phyloP scores from a whole-genome alignment of 2,888 invertebrate species.

The Ormyrus thymus region DNA sequence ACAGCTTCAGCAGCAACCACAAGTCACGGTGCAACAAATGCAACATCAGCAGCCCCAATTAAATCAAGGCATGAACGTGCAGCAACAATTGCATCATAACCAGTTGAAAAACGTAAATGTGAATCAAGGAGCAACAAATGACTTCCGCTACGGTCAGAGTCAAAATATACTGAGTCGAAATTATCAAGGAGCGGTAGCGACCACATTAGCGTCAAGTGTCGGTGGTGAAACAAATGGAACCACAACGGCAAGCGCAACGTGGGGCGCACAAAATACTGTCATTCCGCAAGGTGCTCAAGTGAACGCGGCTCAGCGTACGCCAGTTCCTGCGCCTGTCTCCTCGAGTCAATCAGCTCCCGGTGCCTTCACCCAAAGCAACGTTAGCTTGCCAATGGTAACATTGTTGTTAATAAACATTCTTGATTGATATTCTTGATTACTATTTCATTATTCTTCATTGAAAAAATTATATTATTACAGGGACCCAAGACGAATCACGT shows the following conservation, averaged over 20 bases:
- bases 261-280: constrained; percentile 66
- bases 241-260: constrained; percentile 56
- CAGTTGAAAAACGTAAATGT: constrained; percentile 71
- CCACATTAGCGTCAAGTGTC: constrained; percentile 35
- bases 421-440: too few relatives aligned
- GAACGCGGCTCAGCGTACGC: constrained; percentile 62
- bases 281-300: constrained; percentile 67
- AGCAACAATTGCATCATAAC: constrained; percentile 73
- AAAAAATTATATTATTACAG: constrained; percentile 12
- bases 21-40: constrained; percentile 73
- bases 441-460: background rate
- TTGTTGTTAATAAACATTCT: constrained; percentile 5
- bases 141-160: constrained; percentile 73
- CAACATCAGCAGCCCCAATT: constrained; percentile 62
- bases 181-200: constrained; percentile 58
- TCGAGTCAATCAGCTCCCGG: constrained; percentile 62
- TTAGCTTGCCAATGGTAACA: constrained; percentile 40
- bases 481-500: constrained; percentile 58
- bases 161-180: constrained; percentile 73
- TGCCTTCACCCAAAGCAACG: constrained; percentile 65
- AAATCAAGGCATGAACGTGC: constrained; percentile 69
- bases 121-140: constrained; percentile 70
- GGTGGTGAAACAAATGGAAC: constrained; percentile 63
- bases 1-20: constrained; percentile 63
- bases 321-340: constrained; percentile 41